These are phyloP conservation scores for Coryphaenoides rupestris DNA, from an alignment of 2,113 vertebrate species.

Conservation along the genomic window DNA sequence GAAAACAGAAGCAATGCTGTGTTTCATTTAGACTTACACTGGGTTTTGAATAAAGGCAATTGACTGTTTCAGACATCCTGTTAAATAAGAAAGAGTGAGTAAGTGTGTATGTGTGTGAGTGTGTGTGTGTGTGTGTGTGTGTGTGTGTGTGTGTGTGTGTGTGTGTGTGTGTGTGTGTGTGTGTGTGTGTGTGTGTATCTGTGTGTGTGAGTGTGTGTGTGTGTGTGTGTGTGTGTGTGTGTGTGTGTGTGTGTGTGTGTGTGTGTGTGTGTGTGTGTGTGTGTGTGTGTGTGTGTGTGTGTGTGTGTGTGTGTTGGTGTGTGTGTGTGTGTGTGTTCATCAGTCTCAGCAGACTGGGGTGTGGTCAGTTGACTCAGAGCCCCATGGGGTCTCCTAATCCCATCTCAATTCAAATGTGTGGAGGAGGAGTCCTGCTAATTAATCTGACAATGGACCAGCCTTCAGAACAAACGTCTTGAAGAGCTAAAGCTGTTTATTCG, in stretches of 20 bases:
- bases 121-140: neutral
- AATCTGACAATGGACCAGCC: constrained; percentile 49
- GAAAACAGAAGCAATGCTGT: too few relatives aligned
- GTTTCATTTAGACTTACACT: too few relatives aligned
- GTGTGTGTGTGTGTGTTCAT: constrained; percentile 2
- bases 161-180: too few relatives aligned
- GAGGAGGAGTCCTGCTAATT: constrained; percentile 39
- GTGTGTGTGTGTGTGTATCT: too few relatives aligned
- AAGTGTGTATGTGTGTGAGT: neutral
- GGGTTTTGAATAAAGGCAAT: too few relatives aligned
- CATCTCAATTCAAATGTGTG: constrained; percentile 46
- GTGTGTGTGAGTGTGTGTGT: too few relatives aligned
- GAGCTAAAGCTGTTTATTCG: constrained; percentile 33
- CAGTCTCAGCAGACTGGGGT: constrained; percentile 33
- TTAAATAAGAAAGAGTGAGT: neutral
- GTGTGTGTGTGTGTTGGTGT: too few relatives aligned
- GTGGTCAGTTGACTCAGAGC: constrained; percentile 35
- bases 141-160: neutral
- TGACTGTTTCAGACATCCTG: too few relatives aligned
- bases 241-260: too few relatives aligned
- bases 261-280: too few relatives aligned
- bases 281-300: too few relatives aligned
- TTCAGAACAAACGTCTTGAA: constrained; percentile 43
- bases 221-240: too few relatives aligned
- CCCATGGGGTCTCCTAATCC: constrained; percentile 51